Evolutionary conservation across 2,888 invertebrate species (phyloP), one percentile per base, ranked within the genome.

Genomic region (Hipparchia semele): DNA sequence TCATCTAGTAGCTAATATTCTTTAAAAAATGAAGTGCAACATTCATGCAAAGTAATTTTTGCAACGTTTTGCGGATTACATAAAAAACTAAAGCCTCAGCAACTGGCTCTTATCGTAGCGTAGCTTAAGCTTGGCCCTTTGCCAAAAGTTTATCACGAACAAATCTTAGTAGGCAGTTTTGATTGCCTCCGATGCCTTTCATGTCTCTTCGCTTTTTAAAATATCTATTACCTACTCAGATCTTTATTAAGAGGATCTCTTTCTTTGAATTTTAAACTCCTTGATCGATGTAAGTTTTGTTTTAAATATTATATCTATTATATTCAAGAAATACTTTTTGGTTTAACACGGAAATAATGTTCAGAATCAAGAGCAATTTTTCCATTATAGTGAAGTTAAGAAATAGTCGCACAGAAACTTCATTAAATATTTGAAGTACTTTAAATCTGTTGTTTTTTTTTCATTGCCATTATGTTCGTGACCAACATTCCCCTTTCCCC

Each of bases 151-250:
- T 53, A 65, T 65, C 51, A 51, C 51, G 51, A 53, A 53, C 33
- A 65, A 12, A 65, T 65, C 33, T 65, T 65, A 65, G 51, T 51
- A 65, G 64, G 51, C 64, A 65, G 64, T 51, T 65, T 65, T 33
- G 51, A 65, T 65, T 65, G 64, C 64, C 51, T 23, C 53, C 51
- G 23, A 12, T 51, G 64, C 3, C 64, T 65, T 65, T 51, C 64
- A 10, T 6, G 33, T 33, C 9, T 51, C 23, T 9, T 9, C 13
- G 45, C 45, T 8, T 10, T 5, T 64, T 49, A 5, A 49, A 49
- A 49, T 13, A 64, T 49, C 10, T 23, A 46, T 46, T 13, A 64
- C 46, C 13, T 46, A n/a, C 49, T 64, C 4, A 12, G 64, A 49
- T 10, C 51, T 6, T 62, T 46, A 62, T 64, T 51, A 49, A 23